These are phyloP conservation scores for Aldabrachelys gigantea DNA, from an alignment of 2,113 vertebrate species.

Conservation along the genomic window DNA sequence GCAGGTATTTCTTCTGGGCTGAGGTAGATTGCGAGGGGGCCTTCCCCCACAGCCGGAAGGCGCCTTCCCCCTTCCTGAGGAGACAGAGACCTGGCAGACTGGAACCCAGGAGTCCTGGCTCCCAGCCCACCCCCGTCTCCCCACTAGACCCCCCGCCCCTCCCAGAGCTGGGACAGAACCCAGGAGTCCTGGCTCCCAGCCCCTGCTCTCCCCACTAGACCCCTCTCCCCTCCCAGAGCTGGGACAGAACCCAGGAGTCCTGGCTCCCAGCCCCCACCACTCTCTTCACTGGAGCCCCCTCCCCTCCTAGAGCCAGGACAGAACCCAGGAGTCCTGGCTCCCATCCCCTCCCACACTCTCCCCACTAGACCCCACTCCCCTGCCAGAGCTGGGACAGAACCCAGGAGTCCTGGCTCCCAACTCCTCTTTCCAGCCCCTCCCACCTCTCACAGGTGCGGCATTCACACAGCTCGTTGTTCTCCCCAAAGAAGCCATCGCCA, in stretches of 20 bases:
- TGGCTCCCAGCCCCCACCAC: background rate
- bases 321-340: no score
- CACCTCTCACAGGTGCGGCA: conserved; percentile 95
- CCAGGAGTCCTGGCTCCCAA: background rate
- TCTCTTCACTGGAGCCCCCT: no score
- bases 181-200: background rate
- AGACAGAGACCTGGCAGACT: background rate
- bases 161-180: no score
- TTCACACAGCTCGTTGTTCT: conserved; percentile 94
- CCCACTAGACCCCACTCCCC: no score
- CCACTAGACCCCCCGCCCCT: no score
- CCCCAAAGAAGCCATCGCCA: conserved; percentile 93
- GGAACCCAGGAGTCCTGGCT: no score
- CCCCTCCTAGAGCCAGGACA: no score
- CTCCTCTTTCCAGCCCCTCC: background rate
- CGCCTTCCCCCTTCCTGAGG: conserved; percentile 88
- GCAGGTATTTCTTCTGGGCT: conserved; percentile 84
- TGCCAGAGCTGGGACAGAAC: background rate
- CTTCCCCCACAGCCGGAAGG: conserved; percentile 81
- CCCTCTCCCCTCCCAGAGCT: background rate
- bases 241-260: background rate
- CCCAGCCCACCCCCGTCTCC: no score
- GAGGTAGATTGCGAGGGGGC: conserved; percentile 71
- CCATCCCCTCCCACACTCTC: background rate
- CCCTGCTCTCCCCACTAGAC: conserved; percentile 74